Conservation (phyloP, 2,113 vertebrate species). For the Ailuropoda melanoleuca region DNA sequence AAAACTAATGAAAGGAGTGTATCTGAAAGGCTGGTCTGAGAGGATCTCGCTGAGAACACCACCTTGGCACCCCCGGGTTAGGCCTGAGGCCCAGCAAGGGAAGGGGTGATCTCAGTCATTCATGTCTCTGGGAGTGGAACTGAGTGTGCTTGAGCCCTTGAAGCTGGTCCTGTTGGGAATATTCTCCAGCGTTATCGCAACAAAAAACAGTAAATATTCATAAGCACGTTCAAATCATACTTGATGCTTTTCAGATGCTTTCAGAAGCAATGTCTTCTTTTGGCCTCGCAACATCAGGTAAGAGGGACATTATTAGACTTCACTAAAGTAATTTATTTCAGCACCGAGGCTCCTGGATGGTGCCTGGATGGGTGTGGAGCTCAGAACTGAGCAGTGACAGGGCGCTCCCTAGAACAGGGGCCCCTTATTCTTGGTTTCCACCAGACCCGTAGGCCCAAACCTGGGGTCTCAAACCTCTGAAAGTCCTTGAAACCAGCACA, state of each 20-base stretch:
- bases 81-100: not conserved
- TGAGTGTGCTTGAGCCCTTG: not conserved
- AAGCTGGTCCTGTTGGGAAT: not conserved
- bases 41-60: not conserved
- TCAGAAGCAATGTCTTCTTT: not conserved
- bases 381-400: not conserved
- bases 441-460: not conserved
- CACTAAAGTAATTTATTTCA: not conserved
- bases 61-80: not conserved
- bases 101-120: not conserved
- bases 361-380: not conserved
- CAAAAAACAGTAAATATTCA: not conserved
- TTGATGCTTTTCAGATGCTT: not conserved
- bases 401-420: too few species aligned
- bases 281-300: not conserved
- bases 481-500: not conserved
- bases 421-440: not conserved
- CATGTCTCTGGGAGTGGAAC: not conserved
- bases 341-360: not conserved
- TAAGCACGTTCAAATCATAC: fast-evolving
- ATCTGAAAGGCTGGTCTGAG: not conserved
- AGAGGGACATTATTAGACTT: too few species aligned
- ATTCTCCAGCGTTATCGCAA: not conserved
- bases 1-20: not conserved
- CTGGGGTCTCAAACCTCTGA: not conserved